Conservation (phyloP, 2,797 vertebrate species). For the Helostoma temminkii region DNA sequence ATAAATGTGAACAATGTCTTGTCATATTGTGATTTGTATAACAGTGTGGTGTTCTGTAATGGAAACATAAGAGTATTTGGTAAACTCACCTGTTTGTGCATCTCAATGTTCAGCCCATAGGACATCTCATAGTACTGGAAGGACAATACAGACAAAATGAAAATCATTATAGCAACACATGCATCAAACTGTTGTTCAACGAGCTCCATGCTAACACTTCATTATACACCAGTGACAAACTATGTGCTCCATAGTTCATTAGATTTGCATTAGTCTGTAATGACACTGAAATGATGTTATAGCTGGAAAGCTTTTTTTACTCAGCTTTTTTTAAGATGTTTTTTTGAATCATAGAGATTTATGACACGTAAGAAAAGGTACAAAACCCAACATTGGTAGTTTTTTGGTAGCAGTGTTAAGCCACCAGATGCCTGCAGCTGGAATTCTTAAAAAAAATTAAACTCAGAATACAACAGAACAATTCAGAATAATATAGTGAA, state of each 20-base stretch:
- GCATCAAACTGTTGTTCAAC: not conserved
- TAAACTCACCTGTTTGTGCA: constrained; percentile 96
- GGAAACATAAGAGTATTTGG: not conserved
- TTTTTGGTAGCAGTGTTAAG: no score
- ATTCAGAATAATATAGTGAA: not conserved
- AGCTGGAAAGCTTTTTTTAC: no score
- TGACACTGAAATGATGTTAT: not conserved
- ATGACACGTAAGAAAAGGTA: not conserved
- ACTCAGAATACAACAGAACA: not conserved
- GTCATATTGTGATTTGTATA: no score
- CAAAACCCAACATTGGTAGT: not conserved
- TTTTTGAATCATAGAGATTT: not conserved
- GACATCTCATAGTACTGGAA: constrained; percentile 98
- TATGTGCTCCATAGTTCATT: not conserved
- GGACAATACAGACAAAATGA: constrained; percentile 20
- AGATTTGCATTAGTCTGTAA: constrained; percentile 14
- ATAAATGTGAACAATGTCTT: not conserved
- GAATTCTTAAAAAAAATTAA: not conserved
- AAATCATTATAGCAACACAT: constrained; percentile 1
- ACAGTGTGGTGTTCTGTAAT: constrained; percentile 1
- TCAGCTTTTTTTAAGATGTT: not conserved
- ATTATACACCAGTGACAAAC: constrained; percentile 6
- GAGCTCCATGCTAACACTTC: not conserved
- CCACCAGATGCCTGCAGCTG: no score
- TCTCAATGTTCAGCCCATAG: constrained; percentile 97